Conservation (phyloP, 92 coral and sea anemone genomes). For the Muricea muricata region DNA sequence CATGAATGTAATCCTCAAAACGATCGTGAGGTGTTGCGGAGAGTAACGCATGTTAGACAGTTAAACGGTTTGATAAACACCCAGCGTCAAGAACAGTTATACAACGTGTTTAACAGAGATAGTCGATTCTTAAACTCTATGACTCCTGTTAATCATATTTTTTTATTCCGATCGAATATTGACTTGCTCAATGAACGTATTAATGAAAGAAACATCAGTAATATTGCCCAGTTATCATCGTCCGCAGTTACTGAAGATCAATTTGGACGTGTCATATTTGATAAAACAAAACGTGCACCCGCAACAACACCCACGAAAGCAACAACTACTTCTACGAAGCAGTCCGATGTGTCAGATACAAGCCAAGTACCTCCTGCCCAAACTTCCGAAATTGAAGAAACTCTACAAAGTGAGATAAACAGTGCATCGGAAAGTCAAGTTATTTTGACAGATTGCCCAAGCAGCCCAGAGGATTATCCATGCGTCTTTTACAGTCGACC, state of each 20-base stretch:
- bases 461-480: neutral
- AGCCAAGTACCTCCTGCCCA: neutral
- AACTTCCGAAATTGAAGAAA: neutral
- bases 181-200: conserved; percentile 43
- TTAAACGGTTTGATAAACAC: conserved; percentile 61
- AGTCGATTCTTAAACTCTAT: conserved; percentile 52
- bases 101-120: conserved; percentile 53
- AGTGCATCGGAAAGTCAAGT: neutral
- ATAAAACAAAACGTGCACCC: conserved; percentile 1
- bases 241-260: conserved; percentile 10
- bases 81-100: conserved; percentile 65
- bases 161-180: conserved; percentile 64
- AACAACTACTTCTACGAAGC: neutral
- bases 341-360: neutral
- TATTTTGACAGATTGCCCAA: neutral
- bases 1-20: conserved; percentile 65
- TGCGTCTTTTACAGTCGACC: neutral
- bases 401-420: neutral
- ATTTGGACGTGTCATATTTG: conserved; percentile 44
- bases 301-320: neutral
- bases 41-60: conserved; percentile 49
- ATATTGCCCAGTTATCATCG: neutral
- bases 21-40: conserved; percentile 47
- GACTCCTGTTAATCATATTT: conserved; percentile 53
- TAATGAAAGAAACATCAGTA: conserved; percentile 1